Conservation (phyloP, 2,888 invertebrate genomes). For the Cheilosia grossa region DNA sequence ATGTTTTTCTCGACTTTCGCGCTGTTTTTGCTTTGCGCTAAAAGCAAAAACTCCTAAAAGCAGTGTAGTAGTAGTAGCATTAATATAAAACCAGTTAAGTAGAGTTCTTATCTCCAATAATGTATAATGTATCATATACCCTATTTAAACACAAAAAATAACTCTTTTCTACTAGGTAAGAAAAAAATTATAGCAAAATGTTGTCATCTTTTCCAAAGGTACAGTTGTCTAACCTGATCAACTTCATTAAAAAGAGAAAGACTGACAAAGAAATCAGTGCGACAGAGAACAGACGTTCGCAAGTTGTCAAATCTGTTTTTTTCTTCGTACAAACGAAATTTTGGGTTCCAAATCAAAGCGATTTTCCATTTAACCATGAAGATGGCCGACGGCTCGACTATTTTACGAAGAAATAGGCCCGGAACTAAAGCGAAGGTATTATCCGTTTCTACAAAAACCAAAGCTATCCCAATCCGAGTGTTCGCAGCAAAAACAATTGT, state of each 20-base stretch:
- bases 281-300: constrained; percentile 69
- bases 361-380: constrained; percentile 85
- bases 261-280: constrained; percentile 59
- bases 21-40: no score
- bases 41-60: no score
- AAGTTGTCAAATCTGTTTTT: constrained; percentile 60
- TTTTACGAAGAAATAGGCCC: constrained; percentile 94
- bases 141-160: no score
- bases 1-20: no score
- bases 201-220: constrained; percentile 24
- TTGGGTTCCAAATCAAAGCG: constrained; percentile 69
- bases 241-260: constrained; percentile 58
- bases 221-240: constrained; percentile 64
- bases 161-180: no score
- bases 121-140: no score
- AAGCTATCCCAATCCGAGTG: constrained; percentile 49
- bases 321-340: constrained; percentile 67
- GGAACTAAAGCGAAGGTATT: constrained; percentile 94
- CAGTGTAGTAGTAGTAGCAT: no score
- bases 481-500: constrained; percentile 6
- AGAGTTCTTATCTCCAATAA: no score
- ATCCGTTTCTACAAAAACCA: constrained; percentile 27
- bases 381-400: constrained; percentile 93
- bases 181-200: constrained; percentile 51
- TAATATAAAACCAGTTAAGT: no score